Evolutionary conservation across 2,888 invertebrate species (phyloP).

Genomic region (Hemithea aestivaria): DNA sequence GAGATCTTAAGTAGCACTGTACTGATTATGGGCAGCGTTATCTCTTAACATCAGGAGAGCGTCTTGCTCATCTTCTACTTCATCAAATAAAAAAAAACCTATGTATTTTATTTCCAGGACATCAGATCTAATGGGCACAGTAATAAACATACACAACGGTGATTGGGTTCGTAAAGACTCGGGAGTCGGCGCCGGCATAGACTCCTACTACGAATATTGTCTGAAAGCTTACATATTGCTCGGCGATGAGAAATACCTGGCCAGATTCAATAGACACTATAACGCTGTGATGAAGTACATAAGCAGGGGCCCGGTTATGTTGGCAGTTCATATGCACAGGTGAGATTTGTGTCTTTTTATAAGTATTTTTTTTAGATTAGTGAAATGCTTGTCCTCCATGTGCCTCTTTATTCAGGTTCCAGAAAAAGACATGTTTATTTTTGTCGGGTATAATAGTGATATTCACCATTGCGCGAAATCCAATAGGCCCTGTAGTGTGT

Average conservation of each 20-base stretch:
- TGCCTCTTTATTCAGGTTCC: too few relatives aligned
- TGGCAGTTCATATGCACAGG: conserved; percentile 97
- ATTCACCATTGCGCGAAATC: too few relatives aligned
- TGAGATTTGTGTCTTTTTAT: conserved; percentile 27
- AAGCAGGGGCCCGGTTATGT: conserved; percentile 94
- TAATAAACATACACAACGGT: conserved; percentile 97
- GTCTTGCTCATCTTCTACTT: too few relatives aligned
- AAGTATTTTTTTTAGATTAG: background rate
- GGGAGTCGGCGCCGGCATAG: conserved; percentile 99
- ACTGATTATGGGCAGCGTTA: too few relatives aligned
- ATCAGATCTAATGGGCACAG: conserved; percentile 97
- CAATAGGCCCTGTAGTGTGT: too few relatives aligned
- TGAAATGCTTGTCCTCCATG: too few relatives aligned
- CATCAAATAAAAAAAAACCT: too few relatives aligned
- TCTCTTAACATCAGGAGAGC: too few relatives aligned
- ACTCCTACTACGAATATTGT: conserved; percentile 99
- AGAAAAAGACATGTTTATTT: too few relatives aligned
- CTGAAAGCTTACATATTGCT: conserved; percentile 97
- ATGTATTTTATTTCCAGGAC: conserved; percentile 44
- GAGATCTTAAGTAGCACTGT: too few relatives aligned
- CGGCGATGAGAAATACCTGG: conserved; percentile 95
- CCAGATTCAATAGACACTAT: conserved; percentile 96
- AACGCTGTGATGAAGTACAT: conserved; percentile 98
- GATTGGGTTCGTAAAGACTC: conserved; percentile 98
- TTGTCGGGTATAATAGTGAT: too few relatives aligned